A percentile compares a stretch with the other conserved stretches of the same genome.
Conservation (phyloP, 1,140 invertebrate genomes). For the Apis dorsata region DNA sequence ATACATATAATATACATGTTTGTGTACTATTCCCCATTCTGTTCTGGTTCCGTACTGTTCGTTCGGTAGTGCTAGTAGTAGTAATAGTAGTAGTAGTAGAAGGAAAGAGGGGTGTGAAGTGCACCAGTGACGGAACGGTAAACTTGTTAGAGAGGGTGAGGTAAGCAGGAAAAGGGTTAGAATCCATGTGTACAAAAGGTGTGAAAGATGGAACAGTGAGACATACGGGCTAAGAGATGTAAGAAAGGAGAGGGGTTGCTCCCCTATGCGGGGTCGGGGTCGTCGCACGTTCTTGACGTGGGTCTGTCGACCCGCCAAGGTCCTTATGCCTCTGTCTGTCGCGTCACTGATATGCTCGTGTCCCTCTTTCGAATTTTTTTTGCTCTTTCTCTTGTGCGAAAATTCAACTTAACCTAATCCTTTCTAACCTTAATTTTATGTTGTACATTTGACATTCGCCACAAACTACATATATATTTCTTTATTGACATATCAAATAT, state of each 20-base stretch:
- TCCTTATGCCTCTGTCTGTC: slow-evolving; percentile 58
- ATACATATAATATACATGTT: slow-evolving; percentile 46
- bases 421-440: slow-evolving; percentile 50
- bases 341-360: slow-evolving; percentile 19
- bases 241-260: slow-evolving; percentile 53
- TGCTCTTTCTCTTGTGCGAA: background rate
- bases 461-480: background rate
- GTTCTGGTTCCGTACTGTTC: slow-evolving; percentile 47
- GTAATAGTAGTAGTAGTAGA: slow-evolving; percentile 24
- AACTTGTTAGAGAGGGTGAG: slow-evolving; percentile 51
- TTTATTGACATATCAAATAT: background rate
- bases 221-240: background rate
- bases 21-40: slow-evolving; percentile 46
- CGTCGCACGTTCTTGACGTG: slow-evolving; percentile 78
- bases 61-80: slow-evolving; percentile 46
- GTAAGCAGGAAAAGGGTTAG: slow-evolving; percentile 56
- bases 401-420: slow-evolving; percentile 3
- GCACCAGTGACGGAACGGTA: slow-evolving; percentile 48
- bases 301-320: slow-evolving; percentile 78
- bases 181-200: slow-evolving; percentile 25
- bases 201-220: slow-evolving; percentile 41
- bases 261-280: slow-evolving; percentile 72
- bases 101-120: slow-evolving; percentile 50
- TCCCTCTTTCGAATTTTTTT: slow-evolving; percentile 33
- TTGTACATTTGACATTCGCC: slow-evolving; percentile 22